Evolutionary conservation across 1,140 invertebrate species (phyloP), one percentile per base, ranked within the genome.

Genomic region (Fopius arisanus): DNA sequence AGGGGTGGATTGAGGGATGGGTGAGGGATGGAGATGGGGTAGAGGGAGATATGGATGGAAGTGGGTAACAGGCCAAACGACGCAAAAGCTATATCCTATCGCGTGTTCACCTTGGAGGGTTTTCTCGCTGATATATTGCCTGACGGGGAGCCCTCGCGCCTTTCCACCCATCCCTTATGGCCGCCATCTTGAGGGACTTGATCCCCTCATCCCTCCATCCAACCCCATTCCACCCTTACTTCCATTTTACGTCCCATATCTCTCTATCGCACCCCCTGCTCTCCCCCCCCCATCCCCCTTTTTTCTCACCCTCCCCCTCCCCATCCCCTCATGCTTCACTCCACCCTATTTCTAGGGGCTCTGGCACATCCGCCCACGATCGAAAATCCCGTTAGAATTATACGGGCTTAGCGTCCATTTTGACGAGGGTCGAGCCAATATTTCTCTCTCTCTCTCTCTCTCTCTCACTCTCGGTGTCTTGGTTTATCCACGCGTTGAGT

Each of bases 331-430:
- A 29, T 26, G 16, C 71, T 75, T 73, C 74, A 59, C 74, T 74
- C 75, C 19, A 74, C 73, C 73, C 78, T 73, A 72, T 75, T n/a
- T 70, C 77, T 77, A 74, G 74, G 74, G 54, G 54, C 28, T 79
- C 78, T 78, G 77, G 72, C 77, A 75, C 75, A 78, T 80, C 84
- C 84, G 84, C 86, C 85, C 83, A 85, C 85, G 83, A 86, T 87
- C 84, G 84, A 84, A 86, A 88, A 88, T 88, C 85, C 86, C 80
- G 85, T 87, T 87, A 87, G 85, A 87, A 83, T 86, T 87, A 86
- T 86, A 83, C 81, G 83, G 81, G 83, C 82, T 87, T 86, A 86
- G 85, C 82, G 85, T 87, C 87, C 86, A 87, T 87, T 87, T 87
- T 88, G 86, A 86, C 84, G 82, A 78, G 78, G 79, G 78, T 76